A percentile compares a stretch with the other conserved stretches of the same genome.
Evolutionary conservation across 2,888 invertebrate species (phyloP).

Genomic region (Nysson spinosus): DNA sequence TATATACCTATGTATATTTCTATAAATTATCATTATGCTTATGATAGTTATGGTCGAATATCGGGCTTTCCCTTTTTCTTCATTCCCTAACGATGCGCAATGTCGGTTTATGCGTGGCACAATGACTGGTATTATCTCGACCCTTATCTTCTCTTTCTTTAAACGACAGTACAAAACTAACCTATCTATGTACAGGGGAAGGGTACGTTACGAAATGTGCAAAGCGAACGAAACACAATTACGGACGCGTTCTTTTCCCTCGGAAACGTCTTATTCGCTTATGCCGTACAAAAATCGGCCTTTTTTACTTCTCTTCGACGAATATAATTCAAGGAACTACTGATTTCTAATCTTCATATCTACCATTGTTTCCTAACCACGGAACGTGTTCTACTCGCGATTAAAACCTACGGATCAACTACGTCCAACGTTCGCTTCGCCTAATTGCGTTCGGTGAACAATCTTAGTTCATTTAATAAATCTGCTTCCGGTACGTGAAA

Average conservation of each 20-base stretch:
- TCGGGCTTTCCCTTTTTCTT: slow-evolving; percentile 2
- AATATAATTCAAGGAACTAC: no score
- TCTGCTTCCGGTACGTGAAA: no score
- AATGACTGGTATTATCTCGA: slow-evolving; percentile 7
- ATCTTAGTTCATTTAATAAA: no score
- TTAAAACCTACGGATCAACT: no score
- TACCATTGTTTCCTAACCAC: no score
- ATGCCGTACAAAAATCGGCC: no score
- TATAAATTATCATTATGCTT: slow-evolving; percentile 48
- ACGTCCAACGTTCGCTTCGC: no score
- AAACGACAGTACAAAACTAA: slow-evolving; percentile 72
- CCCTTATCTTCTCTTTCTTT: slow-evolving; percentile 6
- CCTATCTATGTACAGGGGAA: slow-evolving; percentile 74
- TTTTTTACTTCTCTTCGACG: no score
- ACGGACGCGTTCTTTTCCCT: slow-evolving; percentile 25
- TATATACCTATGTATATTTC: slow-evolving; percentile 37
- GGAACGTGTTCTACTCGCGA: no score
- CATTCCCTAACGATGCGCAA: not conserved
- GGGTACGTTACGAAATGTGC: slow-evolving; percentile 57
- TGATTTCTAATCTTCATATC: no score
- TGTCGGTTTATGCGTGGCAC: slow-evolving; percentile 10
- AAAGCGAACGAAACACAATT: slow-evolving; percentile 47
- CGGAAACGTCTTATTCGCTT: no score
- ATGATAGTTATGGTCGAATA: slow-evolving; percentile 12
- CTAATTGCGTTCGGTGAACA: no score